phyloP scores from a whole-genome alignment of 2,797 vertebrate genomes.

The Linurgus olivaceus region DNA sequence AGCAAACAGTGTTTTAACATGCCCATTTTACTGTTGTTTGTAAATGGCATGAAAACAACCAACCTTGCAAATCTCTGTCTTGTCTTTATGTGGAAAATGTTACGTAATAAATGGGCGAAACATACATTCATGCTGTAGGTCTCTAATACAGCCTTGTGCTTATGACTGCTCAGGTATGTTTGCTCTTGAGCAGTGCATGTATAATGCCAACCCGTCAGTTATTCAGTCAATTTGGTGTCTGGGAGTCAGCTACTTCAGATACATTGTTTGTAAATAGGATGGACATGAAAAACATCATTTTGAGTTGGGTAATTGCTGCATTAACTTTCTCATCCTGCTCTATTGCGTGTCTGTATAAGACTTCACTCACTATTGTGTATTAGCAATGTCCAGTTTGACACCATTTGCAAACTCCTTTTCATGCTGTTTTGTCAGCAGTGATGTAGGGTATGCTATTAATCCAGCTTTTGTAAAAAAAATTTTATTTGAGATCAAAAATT shows the following conservation, averaged over 20 bases:
- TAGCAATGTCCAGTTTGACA: not conserved
- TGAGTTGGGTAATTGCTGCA: not conserved
- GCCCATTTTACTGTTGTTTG: not conserved
- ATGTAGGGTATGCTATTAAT: not conserved
- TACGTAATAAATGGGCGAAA: not conserved
- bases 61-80: not conserved
- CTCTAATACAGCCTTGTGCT: not conserved
- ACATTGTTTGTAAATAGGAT: not conserved
- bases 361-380: not conserved
- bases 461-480: not conserved
- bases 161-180: not conserved
- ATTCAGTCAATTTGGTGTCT: not conserved
- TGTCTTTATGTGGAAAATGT: not conserved
- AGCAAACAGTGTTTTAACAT: not conserved
- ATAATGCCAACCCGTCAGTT: not conserved
- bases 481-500: not conserved
- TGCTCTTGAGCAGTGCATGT: not conserved
- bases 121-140: not conserved
- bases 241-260: not conserved
- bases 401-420: not conserved
- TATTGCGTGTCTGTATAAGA: not conserved
- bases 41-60: not conserved
- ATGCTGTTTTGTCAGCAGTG: not conserved
- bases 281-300: not conserved
- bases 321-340: not conserved